These are phyloP conservation scores for Amblyopsis hoosieri DNA, from an alignment of 2,797 vertebrate genomes.

Conservation along the genomic window DNA sequence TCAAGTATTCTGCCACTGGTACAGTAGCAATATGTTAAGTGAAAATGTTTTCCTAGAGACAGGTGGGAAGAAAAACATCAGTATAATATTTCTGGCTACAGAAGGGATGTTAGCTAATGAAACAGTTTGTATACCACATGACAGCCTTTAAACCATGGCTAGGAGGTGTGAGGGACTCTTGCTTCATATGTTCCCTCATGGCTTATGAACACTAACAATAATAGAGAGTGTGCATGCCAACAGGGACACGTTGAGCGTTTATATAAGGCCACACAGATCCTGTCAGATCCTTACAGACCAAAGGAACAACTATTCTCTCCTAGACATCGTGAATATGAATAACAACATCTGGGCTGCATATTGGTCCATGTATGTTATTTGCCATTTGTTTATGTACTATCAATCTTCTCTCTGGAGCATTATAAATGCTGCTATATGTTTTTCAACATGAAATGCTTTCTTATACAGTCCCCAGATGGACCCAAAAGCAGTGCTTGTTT, in stretches of 20 bases:
- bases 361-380: constrained; percentile 47
- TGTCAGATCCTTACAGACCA: constrained; percentile 62
- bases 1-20: constrained; percentile 50
- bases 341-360: constrained; percentile 51
- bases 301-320: constrained; percentile 56
- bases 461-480: background rate
- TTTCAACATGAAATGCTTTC: background rate
- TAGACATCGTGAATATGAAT: constrained; percentile 44
- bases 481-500: too few species aligned
- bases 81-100: background rate
- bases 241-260: constrained; percentile 35
- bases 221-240: constrained; percentile 15
- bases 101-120: constrained; percentile 44
- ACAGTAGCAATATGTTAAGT: constrained; percentile 35
- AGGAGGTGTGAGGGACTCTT: constrained; percentile 45
- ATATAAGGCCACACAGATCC: constrained; percentile 35
- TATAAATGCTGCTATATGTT: background rate
- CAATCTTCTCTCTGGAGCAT: constrained; percentile 24
- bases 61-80: background rate
- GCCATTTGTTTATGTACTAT: constrained; percentile 7
- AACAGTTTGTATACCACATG: constrained; percentile 52
- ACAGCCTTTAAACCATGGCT: constrained; percentile 45
- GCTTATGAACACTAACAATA: constrained; percentile 13
- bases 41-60: constrained; percentile 37
- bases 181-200: constrained; percentile 26